A percentile compares a stretch with the other conserved stretches of the same genome.
phyloP scores from a whole-genome alignment of 2,888 invertebrate genomes.

The Gasteruption jaculator region DNA sequence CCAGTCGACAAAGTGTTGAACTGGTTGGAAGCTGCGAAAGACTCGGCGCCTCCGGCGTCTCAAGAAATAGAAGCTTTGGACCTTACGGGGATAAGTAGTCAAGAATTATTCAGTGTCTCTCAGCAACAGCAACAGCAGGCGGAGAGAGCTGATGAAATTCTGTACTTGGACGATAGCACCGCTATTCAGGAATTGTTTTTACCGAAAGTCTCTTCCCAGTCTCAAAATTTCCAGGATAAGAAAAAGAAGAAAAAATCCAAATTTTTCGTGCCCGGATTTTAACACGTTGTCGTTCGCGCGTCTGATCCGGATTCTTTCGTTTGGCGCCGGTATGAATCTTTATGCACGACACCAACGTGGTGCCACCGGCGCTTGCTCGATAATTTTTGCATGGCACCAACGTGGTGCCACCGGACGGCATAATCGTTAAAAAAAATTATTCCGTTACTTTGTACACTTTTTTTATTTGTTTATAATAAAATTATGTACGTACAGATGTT shows the following conservation, averaged over 20 bases:
- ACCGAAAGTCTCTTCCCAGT: slow-evolving; percentile 32
- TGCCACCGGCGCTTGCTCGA: too few relatives aligned
- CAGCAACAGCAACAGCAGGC: slow-evolving; percentile 22
- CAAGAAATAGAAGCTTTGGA: slow-evolving; percentile 21
- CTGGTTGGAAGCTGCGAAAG: slow-evolving; percentile 36
- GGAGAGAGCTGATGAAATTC: too few relatives aligned
- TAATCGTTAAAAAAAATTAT: too few relatives aligned
- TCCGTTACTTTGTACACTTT: too few relatives aligned
- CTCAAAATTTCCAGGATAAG: slow-evolving; percentile 17
- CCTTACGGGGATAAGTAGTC: slow-evolving; percentile 28
- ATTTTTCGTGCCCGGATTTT: slow-evolving; percentile 30
- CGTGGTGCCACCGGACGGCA: too few relatives aligned
- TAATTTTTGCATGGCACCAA: too few relatives aligned
- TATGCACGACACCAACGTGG: too few relatives aligned
- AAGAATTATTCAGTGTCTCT: slow-evolving; percentile 38
- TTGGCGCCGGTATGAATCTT: too few relatives aligned
- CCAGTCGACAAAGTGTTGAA: slow-evolving; percentile 42
- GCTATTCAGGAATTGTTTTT: slow-evolving; percentile 29
- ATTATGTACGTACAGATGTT: slow-evolving; percentile 22
- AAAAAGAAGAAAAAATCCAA: slow-evolving; percentile 24
- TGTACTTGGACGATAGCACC: slow-evolving; percentile 25
- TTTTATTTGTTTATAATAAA: slow-evolving; percentile 27
- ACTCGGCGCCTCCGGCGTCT: slow-evolving; percentile 8
- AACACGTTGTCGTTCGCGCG: too few relatives aligned
- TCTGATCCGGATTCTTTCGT: too few relatives aligned